Conservation (phyloP, 2,888 invertebrate genomes). For the Gymnosoma rotundatum region DNA sequence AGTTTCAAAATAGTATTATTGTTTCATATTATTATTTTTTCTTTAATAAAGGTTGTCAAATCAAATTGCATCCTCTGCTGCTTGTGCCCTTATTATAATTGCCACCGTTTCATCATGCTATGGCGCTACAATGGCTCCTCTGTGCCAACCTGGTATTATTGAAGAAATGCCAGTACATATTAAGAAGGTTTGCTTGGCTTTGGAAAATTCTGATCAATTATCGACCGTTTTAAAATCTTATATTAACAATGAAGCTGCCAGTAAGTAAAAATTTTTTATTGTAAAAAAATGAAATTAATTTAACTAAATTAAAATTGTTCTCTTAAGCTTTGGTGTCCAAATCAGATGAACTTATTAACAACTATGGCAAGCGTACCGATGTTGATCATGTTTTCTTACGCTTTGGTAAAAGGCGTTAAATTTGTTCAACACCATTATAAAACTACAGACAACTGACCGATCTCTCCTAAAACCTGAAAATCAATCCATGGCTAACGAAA, state of each 20-base stretch:
- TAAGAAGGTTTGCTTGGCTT: constrained; percentile 84
- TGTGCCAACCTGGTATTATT: constrained; percentile 84
- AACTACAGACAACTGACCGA: constrained; percentile 5
- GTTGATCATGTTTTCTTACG: constrained; percentile 95
- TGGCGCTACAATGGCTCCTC: constrained; percentile 82
- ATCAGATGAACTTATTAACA: constrained; percentile 79
- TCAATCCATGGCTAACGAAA: constrained; percentile 19
- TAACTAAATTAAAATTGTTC: constrained; percentile 21
- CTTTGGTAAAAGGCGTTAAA: constrained; percentile 91
- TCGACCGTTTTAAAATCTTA: constrained; percentile 80
- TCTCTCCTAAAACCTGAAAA: background rate
- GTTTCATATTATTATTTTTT: background rate
- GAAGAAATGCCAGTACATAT: constrained; percentile 85
- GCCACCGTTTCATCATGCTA: constrained; percentile 73
- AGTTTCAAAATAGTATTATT: background rate
- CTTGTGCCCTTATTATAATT: constrained; percentile 72
- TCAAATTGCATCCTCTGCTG: constrained; percentile 75
- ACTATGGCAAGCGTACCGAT: constrained; percentile 92
- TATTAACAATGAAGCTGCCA: constrained; percentile 81
- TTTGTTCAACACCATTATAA: background rate
- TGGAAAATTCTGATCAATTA: constrained; percentile 82
- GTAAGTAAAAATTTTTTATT: constrained; percentile 73
- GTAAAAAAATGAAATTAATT: background rate
- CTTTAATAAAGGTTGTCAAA: constrained; percentile 75
- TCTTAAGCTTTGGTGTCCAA: constrained; percentile 79